Evolutionary conservation across 2,888 invertebrate genomes (phyloP), one percentile per base, ranked within the genome.

Genomic region (Calliphora vomitoria): DNA sequence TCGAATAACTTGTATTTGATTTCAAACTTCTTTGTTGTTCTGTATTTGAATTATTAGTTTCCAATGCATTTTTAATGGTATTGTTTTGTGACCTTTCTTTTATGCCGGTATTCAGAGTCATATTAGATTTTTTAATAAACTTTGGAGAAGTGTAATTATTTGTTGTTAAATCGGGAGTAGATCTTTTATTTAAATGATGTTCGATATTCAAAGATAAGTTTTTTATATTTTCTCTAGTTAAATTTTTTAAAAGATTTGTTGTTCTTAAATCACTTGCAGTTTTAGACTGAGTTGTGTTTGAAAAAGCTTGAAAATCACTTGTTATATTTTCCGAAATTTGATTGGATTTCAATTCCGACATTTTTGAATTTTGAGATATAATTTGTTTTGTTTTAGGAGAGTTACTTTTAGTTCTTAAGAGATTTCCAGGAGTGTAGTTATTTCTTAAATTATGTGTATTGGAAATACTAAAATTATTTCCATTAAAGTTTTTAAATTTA

Each of bases 161-260:
- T 81, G 44, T 55, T 11, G 47, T 3, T 11, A 35, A 18, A 11
- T 2, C 4, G 0, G 11, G 20, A 25, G 15, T 10, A 11, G 87
- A 87, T 78, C 87, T 64, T 78, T 87, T 87, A 10, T 25, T 71
- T 13, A 83, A 1, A 13, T 15, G 72, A 81, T 81, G 83, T 69
- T 69, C 20, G 5, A 3, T 11, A 3, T 58, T 11, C n/a, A 15
- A 3, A 18, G 50, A 38, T 8, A 31, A 38, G 13, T 1, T 47
- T 31, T 18, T 60, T 8, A 20, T 6, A 44, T 74, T 74, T 74
- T n/a, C 8, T 35, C 18, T 62, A n/a, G n/a, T 50, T 50, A 44
- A 44, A 13, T 44, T 44, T 11, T 44, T 8, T 13, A 44, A 11
- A 44, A 50, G n/a, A 15, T n/a, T 50, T 50, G n/a, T 50, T 6